phyloP scores from a whole-genome alignment of 2,888 invertebrate genomes.

The Glyphotaelius pellucidus region DNA sequence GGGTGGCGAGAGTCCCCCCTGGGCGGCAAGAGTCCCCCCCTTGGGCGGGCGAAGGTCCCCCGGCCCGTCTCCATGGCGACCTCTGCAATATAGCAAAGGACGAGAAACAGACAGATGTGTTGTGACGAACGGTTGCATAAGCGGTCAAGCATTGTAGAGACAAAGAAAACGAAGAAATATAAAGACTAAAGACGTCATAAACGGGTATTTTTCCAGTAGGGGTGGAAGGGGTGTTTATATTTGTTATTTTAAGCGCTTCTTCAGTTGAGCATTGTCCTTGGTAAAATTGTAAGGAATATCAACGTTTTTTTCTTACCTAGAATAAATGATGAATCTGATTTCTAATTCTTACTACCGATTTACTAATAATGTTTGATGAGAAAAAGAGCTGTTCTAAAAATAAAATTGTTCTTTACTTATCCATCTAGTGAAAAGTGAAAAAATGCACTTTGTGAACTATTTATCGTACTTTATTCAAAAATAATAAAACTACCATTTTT shows the following conservation, averaged over 20 bases:
- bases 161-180: conserved; percentile 27
- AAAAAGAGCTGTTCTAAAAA: no score
- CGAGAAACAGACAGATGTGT: conserved; percentile 25
- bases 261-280: neutral
- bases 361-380: no score
- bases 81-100: conserved; percentile 54
- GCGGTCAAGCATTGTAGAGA: conserved; percentile 28
- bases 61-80: conserved; percentile 62
- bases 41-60: conserved; percentile 41
- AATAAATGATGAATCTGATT: no score
- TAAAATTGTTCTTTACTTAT: no score
- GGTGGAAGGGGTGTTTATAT: neutral
- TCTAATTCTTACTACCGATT: no score
- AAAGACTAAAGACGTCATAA: conserved; percentile 2
- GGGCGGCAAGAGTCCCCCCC: conserved; percentile 46
- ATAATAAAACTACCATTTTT: no score
- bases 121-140: conserved; percentile 34
- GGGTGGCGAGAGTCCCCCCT: conserved; percentile 38
- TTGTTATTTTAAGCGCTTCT: neutral
- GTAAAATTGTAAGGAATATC: neutral
- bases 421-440: no score
- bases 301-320: no score
- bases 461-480: no score
- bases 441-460: no score
- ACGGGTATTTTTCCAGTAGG: neutral